These are phyloP conservation scores for Helobdella robusta DNA, from an alignment of 2,888 invertebrate genomes.

Conservation along the genomic window DNA sequence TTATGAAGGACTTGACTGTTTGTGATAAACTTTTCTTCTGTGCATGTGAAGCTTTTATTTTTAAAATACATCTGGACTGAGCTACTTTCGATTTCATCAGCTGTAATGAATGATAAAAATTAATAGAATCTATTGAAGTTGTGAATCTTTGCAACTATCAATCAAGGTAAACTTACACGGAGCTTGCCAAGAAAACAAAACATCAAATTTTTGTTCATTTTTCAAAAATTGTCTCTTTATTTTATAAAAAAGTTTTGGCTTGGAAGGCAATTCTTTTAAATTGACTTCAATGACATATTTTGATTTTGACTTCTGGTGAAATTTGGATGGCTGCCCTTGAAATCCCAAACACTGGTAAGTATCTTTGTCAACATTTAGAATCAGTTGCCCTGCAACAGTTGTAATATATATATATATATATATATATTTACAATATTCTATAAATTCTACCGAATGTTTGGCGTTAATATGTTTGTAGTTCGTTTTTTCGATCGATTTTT, in stretches of 20 bases:
- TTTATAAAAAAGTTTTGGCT: background rate
- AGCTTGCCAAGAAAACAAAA: conserved; percentile 11
- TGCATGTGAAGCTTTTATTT: background rate
- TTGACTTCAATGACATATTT: conserved; percentile 4
- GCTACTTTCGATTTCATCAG: background rate
- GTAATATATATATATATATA: background rate
- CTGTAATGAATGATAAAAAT: no score
- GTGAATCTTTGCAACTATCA: background rate
- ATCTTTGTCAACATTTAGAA: conserved; percentile 10
- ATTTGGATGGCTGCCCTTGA: background rate
- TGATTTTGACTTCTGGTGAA: background rate
- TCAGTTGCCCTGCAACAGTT: background rate
- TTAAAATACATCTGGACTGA: background rate
- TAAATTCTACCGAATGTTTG: no score
- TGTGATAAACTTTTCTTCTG: background rate
- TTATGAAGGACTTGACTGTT: background rate
- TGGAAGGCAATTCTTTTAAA: conserved; percentile 11
- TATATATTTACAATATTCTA: no score
- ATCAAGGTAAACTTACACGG: conserved; percentile 1
- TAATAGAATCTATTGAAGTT: background rate
- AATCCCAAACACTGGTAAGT: conserved; percentile 20
- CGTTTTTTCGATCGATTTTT: no score
- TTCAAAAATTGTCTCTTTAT: background rate
- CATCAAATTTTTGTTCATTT: conserved; percentile 14
- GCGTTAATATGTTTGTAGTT: no score